Conservation (phyloP, 2,113 vertebrate species). For the Gallinago paraguaiae region DNA sequence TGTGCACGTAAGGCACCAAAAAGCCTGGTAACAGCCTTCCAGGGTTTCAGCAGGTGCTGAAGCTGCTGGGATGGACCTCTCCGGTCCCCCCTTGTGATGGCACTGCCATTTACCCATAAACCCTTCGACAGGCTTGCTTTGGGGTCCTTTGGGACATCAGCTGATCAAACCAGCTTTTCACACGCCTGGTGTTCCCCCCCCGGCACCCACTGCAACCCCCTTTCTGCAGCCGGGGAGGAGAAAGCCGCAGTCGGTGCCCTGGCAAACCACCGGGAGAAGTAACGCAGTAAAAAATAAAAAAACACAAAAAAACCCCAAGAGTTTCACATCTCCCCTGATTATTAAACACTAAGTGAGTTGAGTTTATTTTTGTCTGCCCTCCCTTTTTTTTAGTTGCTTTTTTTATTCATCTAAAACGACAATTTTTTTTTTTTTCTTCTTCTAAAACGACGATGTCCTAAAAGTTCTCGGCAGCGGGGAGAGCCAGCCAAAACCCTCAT, state of each 20-base stretch:
- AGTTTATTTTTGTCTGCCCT: background rate
- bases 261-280: background rate
- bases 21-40: background rate
- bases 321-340: rapidly evolving
- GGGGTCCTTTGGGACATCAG: background rate
- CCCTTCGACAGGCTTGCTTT: background rate
- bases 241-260: background rate
- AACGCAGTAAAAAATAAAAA: background rate
- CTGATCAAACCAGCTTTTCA: background rate
- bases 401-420: background rate
- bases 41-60: background rate
- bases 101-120: background rate
- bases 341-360: background rate
- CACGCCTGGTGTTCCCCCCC: background rate
- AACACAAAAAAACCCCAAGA: too few species aligned
- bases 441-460: background rate
- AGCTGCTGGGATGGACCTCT: background rate
- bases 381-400: background rate
- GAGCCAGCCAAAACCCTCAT: background rate
- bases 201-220: background rate
- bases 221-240: background rate
- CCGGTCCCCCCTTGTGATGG: background rate
- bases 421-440: too few species aligned
- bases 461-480: background rate
- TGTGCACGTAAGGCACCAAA: background rate